These are phyloP conservation scores for Silurus meridionalis DNA, from an alignment of 2,113 vertebrate genomes.

Conservation along the genomic window DNA sequence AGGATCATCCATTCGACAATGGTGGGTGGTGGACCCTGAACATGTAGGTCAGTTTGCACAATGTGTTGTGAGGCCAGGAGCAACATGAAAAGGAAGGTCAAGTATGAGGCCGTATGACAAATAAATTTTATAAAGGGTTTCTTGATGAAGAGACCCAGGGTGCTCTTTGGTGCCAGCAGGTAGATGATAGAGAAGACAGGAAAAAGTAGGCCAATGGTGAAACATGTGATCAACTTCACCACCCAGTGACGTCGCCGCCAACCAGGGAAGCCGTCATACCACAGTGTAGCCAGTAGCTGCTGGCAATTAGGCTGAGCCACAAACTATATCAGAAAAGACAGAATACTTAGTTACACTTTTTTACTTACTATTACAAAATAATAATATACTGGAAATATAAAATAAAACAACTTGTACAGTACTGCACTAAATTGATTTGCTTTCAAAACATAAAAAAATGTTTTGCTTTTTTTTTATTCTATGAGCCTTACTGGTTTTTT, in stretches of 20 bases:
- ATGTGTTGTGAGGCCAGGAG: slow-evolving; percentile 78
- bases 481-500: neutral
- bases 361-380: neutral
- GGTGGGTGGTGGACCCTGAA: slow-evolving; percentile 86
- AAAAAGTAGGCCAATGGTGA: slow-evolving; percentile 87
- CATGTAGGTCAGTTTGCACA: slow-evolving; percentile 83
- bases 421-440: neutral
- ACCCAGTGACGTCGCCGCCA: slow-evolving; percentile 96
- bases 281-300: slow-evolving; percentile 92
- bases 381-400: neutral
- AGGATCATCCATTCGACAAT: slow-evolving; percentile 90
- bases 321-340: slow-evolving; percentile 73
- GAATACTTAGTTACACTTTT: neutral
- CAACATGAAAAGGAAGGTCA: slow-evolving; percentile 85
- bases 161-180: slow-evolving; percentile 84
- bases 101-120: slow-evolving; percentile 87
- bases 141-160: slow-evolving; percentile 86
- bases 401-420: neutral
- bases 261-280: slow-evolving; percentile 97
- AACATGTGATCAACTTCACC: slow-evolving; percentile 92
- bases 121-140: slow-evolving; percentile 94
- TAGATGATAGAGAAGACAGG: slow-evolving; percentile 84
- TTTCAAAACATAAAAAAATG: neutral
- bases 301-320: slow-evolving; percentile 98
- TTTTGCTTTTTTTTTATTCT: neutral